phyloP scores from a whole-genome alignment of 2,797 vertebrate genomes.

The Aphelocoma californica region DNA sequence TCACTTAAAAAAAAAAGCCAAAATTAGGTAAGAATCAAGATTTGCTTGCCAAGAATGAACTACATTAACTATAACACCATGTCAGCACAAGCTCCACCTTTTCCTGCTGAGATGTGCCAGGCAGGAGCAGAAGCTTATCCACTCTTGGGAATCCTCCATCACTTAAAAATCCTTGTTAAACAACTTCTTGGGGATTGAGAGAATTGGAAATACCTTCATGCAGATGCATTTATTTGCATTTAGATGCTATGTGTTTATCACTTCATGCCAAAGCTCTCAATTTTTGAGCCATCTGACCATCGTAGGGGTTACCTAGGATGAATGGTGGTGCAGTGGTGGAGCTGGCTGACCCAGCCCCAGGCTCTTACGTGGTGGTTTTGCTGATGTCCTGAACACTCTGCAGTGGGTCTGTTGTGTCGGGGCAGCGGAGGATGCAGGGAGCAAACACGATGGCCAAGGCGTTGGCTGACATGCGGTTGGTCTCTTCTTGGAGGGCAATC shows the following conservation, averaged over 20 bases:
- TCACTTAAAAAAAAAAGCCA: not conserved
- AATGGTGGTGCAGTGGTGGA: not conserved
- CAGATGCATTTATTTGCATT: not conserved
- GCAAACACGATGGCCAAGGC: slow-evolving; percentile 98
- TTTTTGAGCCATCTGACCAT: not conserved
- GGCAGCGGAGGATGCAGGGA: slow-evolving; percentile 95
- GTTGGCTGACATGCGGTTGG: slow-evolving; percentile 97
- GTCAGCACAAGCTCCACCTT: not conserved
- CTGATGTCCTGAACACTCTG: slow-evolving; percentile 97
- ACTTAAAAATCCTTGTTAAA: not conserved
- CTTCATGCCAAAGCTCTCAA: not conserved
- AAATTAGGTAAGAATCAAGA: not conserved
- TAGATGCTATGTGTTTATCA: not conserved
- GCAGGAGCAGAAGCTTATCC: not conserved
- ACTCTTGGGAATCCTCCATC: not conserved
- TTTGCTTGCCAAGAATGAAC: not conserved
- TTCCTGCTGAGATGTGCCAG: not conserved
- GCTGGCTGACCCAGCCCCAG: not conserved
- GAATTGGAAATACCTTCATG: not conserved
- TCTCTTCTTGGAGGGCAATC: slow-evolving; percentile 94
- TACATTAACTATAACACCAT: not conserved
- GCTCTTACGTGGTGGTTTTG: slow-evolving; percentile 95
- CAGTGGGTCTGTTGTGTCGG: slow-evolving; percentile 91
- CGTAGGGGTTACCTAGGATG: not conserved
- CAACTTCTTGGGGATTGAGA: not conserved